Evolutionary conservation across 2,797 vertebrate genomes (phyloP).

Genomic region (Muscicapa striata): DNA sequence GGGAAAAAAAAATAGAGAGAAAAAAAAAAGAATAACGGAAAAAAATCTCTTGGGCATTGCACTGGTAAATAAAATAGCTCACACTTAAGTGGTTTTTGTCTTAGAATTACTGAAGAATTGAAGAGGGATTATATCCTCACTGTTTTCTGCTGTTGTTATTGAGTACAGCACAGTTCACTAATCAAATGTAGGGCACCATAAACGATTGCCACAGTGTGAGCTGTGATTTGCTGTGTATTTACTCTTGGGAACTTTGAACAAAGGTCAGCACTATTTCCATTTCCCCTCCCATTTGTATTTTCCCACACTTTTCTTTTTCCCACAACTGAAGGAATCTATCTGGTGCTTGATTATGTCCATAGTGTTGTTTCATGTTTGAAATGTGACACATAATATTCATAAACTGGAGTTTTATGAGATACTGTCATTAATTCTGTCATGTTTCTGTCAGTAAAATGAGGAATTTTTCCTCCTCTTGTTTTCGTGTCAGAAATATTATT

Average conservation of each 20-base stretch:
- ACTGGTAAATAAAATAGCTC: not conserved
- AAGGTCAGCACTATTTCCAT: conserved; percentile 22
- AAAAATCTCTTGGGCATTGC: not conserved
- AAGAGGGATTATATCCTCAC: not conserved
- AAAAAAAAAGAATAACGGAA: not conserved
- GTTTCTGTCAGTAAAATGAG: not conserved
- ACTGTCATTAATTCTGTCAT: not conserved
- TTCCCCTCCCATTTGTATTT: conserved; percentile 45
- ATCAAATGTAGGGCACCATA: not conserved
- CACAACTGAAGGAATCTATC: not conserved
- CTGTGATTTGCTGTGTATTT: not conserved
- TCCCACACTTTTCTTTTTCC: conserved; percentile 66
- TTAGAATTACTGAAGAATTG: not conserved
- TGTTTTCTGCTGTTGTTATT: not conserved
- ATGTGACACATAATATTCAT: not conserved
- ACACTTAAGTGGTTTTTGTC: not conserved
- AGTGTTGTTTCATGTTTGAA: not conserved
- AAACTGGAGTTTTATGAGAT: not conserved
- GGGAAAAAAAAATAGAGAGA: too few species aligned
- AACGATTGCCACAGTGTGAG: conserved; percentile 6
- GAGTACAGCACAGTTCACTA: not conserved
- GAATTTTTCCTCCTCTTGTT: not conserved
- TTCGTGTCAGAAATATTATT: not conserved
- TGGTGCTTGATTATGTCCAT: not conserved
- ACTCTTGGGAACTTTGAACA: conserved; percentile 66